Conservation (phyloP, 2,888 invertebrate species). For the Conchocele bisecta region DNA sequence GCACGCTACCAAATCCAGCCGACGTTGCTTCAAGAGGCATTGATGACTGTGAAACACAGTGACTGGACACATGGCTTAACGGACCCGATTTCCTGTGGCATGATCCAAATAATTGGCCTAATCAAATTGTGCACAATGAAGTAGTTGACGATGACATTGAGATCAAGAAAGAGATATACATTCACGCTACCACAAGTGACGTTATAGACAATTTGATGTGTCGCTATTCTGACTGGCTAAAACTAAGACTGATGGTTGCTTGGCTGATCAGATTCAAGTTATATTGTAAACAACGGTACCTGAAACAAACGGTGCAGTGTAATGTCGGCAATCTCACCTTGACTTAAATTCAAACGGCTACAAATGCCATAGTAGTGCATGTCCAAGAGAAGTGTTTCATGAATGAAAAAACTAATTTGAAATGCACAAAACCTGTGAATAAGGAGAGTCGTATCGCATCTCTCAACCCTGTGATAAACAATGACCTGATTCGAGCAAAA, state of each 20-base stretch:
- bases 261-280: constrained; percentile 15
- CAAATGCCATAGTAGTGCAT: constrained; percentile 2
- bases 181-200: constrained; percentile 7
- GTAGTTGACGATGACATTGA: constrained; percentile 17
- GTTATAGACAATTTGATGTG: neutral
- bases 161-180: constrained; percentile 20
- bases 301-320: neutral
- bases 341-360: constrained; percentile 10
- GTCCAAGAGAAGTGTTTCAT: constrained; percentile 6
- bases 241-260: constrained; percentile 5
- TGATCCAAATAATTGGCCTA: constrained; percentile 13
- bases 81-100: constrained; percentile 16
- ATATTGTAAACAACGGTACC: constrained; percentile 10
- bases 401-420: constrained; percentile 3
- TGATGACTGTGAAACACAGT: neutral
- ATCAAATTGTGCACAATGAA: neutral
- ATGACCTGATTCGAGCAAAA: neutral
- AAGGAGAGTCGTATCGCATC: constrained; percentile 12
- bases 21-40: constrained; percentile 24
- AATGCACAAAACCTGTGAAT: constrained; percentile 6
- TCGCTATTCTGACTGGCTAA: constrained; percentile 13
- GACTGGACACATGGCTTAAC: constrained; percentile 4
- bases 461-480: constrained; percentile 9
- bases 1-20: constrained; percentile 15
- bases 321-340: constrained; percentile 13